Base-by-base conservation (phyloP, 1,140 invertebrate species). In the Copidosoma floridanum region DNA sequence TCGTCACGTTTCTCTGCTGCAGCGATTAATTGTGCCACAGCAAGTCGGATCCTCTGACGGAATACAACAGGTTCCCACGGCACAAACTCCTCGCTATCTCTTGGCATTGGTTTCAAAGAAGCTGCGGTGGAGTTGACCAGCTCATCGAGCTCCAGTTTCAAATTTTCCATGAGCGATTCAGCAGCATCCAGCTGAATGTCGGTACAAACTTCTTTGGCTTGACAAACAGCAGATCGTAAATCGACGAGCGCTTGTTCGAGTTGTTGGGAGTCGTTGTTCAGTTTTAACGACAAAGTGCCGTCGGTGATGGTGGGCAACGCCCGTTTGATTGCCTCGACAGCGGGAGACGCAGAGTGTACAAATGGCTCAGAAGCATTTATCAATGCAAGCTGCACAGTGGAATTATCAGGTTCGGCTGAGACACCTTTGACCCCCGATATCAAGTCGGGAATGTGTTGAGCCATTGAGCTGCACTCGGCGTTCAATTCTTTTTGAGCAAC, bases 311-410 rank as follows among this genome's bases (percentile, higher is more conserved):
- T 95, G 0, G 94, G 94, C 14, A 96, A 80, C 7, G 94, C 88
- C 5, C 91, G 87, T 67, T 93, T 85, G 0, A 91, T 88, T 0
- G 92, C 86, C 66, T 88, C 85, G 0, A 93, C 86, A 54, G 95
- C 85, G 59, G 85, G 83, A 5, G 83, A 83, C 46, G 83, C 87
- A 18, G 85, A 88, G 79, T 89, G 88, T 18, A 95, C 80, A 73
- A 96, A 94, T 50, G 91, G 87, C 71, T 97, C 92, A 8, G 91
- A 89, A 3, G 92, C 88, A 65, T 92, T 92, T 64, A 97, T 94
- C 0, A 97, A 82, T 68, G 89, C 88, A 2, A 93, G 76, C 71
- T 95, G 91, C 1, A 88, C 85, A 27, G 87, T 85, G 2, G 89
- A 84, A 75, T 88, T 88, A 57, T 89, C 88, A 4, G 91, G 88